A percentile compares a stretch with the other conserved stretches of the same genome.
Conservation (phyloP, 2,888 invertebrate species). For the Metopia argyrocephala region DNA sequence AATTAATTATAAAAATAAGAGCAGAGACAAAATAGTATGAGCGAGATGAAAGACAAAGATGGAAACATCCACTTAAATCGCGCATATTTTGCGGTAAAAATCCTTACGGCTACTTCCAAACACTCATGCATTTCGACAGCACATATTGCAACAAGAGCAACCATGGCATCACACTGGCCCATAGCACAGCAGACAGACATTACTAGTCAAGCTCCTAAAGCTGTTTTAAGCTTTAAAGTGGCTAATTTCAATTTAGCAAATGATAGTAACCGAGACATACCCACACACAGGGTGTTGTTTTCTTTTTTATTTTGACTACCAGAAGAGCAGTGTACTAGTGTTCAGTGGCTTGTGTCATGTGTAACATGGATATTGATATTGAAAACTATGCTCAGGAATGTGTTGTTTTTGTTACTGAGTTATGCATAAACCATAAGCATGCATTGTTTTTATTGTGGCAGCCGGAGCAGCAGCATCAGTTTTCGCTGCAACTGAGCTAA, state of each 20-base stretch:
- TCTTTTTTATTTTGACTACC: too few relatives aligned
- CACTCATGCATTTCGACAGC: not conserved
- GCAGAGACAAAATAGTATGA: not conserved
- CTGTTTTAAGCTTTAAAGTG: constrained; percentile 65
- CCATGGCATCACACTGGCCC: not conserved
- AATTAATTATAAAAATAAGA: constrained; percentile 58
- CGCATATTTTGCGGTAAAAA: constrained; percentile 61
- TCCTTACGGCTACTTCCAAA: constrained; percentile 7
- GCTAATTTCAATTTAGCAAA: constrained; percentile 65
- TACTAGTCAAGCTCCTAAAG: constrained; percentile 56
- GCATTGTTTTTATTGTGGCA: constrained; percentile 58
- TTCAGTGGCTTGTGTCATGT: not conserved
- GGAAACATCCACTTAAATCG: constrained; percentile 60
- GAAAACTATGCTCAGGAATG: constrained; percentile 47
- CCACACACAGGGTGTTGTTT: not conserved
- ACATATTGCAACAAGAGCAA: not conserved
- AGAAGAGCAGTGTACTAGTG: too few relatives aligned
- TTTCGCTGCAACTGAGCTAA: constrained; percentile 20
- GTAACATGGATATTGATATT: constrained; percentile 41
- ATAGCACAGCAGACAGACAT: constrained; percentile 31
- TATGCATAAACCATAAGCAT: constrained; percentile 58
- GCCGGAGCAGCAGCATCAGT: constrained; percentile 30
- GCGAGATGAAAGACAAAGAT: not conserved
- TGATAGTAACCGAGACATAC: constrained; percentile 25
- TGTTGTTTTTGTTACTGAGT: constrained; percentile 42